phyloP scores from a whole-genome alignment of 2,113 vertebrate species.

The Okapia johnstoni region DNA sequence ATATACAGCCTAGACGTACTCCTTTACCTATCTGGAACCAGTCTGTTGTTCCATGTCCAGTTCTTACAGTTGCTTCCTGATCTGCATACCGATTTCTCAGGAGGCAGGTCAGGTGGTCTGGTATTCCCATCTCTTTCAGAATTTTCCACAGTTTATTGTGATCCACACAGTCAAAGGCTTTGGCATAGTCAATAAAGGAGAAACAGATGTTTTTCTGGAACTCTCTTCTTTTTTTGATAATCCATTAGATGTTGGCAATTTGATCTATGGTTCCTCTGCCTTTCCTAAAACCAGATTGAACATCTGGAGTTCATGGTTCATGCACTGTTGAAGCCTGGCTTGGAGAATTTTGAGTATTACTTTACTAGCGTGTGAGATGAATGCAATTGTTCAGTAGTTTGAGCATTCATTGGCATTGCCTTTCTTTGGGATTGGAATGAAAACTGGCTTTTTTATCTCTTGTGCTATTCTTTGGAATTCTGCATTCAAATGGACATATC shows the following conservation, averaged over 20 bases:
- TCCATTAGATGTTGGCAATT: not conserved
- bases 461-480: not conserved
- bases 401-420: not conserved
- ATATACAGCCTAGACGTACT: not conserved
- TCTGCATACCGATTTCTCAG: not conserved
- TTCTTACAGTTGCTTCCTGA: not conserved
- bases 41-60: not conserved
- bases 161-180: not conserved
- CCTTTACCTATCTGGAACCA: not conserved
- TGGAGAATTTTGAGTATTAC: not conserved
- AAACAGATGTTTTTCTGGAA: not conserved
- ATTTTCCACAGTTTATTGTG: not conserved
- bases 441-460: not conserved
- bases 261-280: not conserved
- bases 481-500: not conserved
- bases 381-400: not conserved
- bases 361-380: not conserved
- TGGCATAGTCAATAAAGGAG: not conserved
- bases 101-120: not conserved
- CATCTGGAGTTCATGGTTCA: not conserved
- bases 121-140: not conserved
- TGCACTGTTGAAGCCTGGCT: not conserved
- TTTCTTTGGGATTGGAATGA: not conserved
- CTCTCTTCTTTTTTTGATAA: not conserved
- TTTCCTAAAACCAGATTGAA: not conserved